A percentile compares a stretch with the other conserved stretches of the same genome.
These are phyloP conservation scores for Phylloscopus whistleri DNA, from an alignment of 2,113 vertebrate genomes.

Conservation along the genomic window DNA sequence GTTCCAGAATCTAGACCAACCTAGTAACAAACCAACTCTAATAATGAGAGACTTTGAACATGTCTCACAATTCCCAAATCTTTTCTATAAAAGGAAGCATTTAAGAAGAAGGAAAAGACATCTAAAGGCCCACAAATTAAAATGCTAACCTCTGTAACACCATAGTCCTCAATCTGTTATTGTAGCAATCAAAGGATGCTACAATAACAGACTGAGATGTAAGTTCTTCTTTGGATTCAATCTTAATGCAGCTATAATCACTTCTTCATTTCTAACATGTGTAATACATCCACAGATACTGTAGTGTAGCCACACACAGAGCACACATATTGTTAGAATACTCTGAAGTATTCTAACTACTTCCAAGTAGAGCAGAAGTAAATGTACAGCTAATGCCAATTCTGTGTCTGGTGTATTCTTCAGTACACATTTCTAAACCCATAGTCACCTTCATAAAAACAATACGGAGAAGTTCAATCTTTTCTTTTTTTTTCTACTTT, in stretches of 20 bases:
- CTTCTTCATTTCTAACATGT: background rate
- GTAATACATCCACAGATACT: background rate
- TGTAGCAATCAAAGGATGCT: background rate
- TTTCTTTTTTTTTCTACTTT: background rate
- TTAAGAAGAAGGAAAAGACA: background rate
- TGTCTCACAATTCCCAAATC: background rate
- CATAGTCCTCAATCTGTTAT: background rate
- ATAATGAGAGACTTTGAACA: background rate
- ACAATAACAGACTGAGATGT: too few relatives aligned
- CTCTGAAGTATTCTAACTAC: background rate
- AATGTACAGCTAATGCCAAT: background rate
- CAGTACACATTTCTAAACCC: background rate
- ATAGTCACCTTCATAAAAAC: background rate
- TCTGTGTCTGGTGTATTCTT: background rate
- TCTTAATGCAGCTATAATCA: background rate
- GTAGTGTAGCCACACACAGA: background rate
- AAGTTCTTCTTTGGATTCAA: background rate
- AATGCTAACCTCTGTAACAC: background rate
- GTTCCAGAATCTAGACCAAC: background rate
- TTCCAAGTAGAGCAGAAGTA: background rate
- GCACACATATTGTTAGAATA: background rate
- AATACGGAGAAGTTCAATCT: rapidly evolving
- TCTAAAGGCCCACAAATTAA: background rate
- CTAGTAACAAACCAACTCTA: background rate
- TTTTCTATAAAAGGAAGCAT: background rate